Base-by-base conservation (phyloP, 1,140 invertebrate species). In the Goniozus legneri region DNA sequence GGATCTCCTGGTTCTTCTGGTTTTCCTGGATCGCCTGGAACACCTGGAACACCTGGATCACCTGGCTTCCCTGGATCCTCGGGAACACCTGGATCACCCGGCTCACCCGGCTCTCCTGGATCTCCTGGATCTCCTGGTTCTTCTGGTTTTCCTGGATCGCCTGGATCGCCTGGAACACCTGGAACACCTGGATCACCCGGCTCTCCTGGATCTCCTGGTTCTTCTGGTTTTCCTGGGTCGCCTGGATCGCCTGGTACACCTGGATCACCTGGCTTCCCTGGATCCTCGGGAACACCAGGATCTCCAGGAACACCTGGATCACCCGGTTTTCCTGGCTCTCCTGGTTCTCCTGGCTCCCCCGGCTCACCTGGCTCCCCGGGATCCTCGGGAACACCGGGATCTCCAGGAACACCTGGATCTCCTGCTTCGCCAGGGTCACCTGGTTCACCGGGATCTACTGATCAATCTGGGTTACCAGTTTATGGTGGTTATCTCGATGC, bases 81-180 rank as follows among this genome's bases (percentile, higher is more conserved):
- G 6, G 32, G 54, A 30, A 33, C 40, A 6, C 43, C 32, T 10
- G 21, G 27, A 1, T 20, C n/a, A 0, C 2, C 47, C 10, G 85
- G 84, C 10, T 77, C 80, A 2, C 77, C 79, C 57, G 85, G 85
- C 34, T 82, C 83, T 56, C 73, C 79, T 13, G 86, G 87, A 16
- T 70, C 80, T n/a, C 80, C 80, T 18, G 47, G 47, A 8, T 35
- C 52, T n/a, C 27, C 35, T 0, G 32, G 30, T 2, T 32, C n/a
- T 24, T 31, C 51, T 37, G 44, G 46, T 14, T 13, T 12, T 3
- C 7, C 45, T 7, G 34, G 33, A 0, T 30, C 21, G 0, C 14
- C 40, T 12, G 47, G 34, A 0, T 8, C 7, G 15, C 7, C 38
- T 8, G 27, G 36, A 0, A 49, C 32, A 14, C 3, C 40, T 3